Evolutionary conservation across 2,797 vertebrate genomes (phyloP), one percentile per base, ranked within the genome.

Genomic region (Danio tinwini): DNA sequence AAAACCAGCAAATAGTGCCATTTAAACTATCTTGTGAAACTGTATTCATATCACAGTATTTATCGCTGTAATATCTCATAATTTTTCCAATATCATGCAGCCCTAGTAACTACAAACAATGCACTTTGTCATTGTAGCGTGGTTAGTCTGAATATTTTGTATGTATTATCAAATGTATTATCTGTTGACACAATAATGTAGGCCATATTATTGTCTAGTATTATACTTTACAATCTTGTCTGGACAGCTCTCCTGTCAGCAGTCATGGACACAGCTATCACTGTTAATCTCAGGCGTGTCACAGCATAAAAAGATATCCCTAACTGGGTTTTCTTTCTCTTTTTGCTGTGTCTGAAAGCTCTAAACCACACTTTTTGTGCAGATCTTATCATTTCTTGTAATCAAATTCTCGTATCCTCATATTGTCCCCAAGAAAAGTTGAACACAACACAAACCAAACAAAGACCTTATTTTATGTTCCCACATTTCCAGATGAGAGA

Each of bases 321-420:
- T 16, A 72, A 17, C 17, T 21, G 53, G 40, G 17, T 45, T 72
- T 72, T 29, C 29, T 1, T 29, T 29, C 29, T 29, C 29, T 29
- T 29, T 29, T 29, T 29, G 29, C 29, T 74, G 14, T 8, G 50
- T 74, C 58, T 49, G 4, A 37, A 17, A 62, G 19, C 9, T 56
- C 6, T 62, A 47, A 53, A 59, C 10, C 2, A 64, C 50, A 82
- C 61, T 47, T 45, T 9, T 10, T 14, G 16, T 44, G n/a, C 12
- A 19, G 82, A 78, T 63, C 84, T 91, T 93, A 93, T 93, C 91
- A 11, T 29, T 44, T 56, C 83, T 90, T 89, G 89, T 90, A 89
- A 94, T 93, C 92, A 89, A 90, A 89, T 87, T 88, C 84, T 93
- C 92, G 93, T 91, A 93, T 94, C 92, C 91, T 93, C 88, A 85